Conservation (phyloP, 2,888 invertebrate genomes). For the Cerastis rubricosa region DNA sequence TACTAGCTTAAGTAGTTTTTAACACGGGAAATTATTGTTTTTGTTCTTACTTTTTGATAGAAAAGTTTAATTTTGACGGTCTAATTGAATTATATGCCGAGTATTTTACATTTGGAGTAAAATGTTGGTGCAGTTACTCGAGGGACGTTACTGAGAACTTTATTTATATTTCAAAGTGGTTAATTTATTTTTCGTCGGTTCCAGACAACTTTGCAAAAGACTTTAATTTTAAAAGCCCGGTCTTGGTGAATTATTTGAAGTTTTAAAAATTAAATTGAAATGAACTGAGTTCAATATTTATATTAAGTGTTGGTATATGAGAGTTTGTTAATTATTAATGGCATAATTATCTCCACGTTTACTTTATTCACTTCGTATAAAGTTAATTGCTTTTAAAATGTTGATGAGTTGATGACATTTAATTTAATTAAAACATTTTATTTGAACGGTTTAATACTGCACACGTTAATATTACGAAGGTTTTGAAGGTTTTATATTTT, state of each 20-base stretch:
- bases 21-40: slow-evolving; percentile 63
- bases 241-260: slow-evolving; percentile 35
- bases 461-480: not conserved
- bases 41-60: slow-evolving; percentile 23
- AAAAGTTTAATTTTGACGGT: slow-evolving; percentile 35
- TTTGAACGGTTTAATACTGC: not conserved
- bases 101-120: slow-evolving; percentile 29
- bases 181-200: slow-evolving; percentile 52
- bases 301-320: slow-evolving; percentile 9
- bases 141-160: slow-evolving; percentile 40
- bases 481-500: not conserved
- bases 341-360: slow-evolving; percentile 9
- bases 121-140: slow-evolving; percentile 43
- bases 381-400: slow-evolving; percentile 22
- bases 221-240: slow-evolving; percentile 32
- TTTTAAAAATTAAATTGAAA: slow-evolving; percentile 23
- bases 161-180: slow-evolving; percentile 46
- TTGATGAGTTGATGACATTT: slow-evolving; percentile 22
- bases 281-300: slow-evolving; percentile 26
- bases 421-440: not conserved
- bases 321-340: slow-evolving; percentile 16
- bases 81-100: slow-evolving; percentile 32
- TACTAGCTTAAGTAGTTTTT: slow-evolving; percentile 70
- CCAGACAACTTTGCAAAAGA: slow-evolving; percentile 39
- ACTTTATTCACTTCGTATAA: slow-evolving; percentile 20